A percentile compares a stretch with the other conserved stretches of the same genome.
These are phyloP conservation scores for Apamea crenata DNA, from an alignment of 2,888 invertebrate species.

Conservation along the genomic window DNA sequence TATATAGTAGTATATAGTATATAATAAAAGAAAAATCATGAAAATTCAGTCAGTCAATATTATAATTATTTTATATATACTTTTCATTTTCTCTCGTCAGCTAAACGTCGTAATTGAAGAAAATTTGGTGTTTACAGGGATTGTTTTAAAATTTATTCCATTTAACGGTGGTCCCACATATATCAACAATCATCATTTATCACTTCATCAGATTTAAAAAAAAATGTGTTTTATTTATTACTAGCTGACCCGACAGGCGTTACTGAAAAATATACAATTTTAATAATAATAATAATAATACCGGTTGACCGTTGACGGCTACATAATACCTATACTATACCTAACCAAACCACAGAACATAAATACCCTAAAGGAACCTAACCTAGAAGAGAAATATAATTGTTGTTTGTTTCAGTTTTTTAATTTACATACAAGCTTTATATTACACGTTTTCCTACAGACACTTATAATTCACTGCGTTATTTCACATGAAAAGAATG, in stretches of 20 bases:
- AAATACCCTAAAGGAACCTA: no score
- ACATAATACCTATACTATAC: no score
- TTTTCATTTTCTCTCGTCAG: no score
- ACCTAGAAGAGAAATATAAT: conserved; percentile 4
- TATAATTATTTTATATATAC: background rate
- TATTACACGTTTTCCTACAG: no score
- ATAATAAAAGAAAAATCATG: background rate
- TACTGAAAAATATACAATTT: background rate
- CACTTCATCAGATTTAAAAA: no score
- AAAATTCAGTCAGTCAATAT: background rate
- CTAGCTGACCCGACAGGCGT: no score
- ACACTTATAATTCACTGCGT: background rate
- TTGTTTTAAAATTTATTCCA: background rate
- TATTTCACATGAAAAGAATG: conserved; percentile 79
- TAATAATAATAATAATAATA: no score
- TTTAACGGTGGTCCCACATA: background rate
- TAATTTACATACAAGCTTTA: background rate
- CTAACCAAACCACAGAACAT: no score
- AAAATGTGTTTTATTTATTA: no score
- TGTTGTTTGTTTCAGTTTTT: background rate
- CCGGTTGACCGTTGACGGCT: no score
- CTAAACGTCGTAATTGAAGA: background rate
- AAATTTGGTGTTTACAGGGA: background rate
- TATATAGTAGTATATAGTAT: no score
- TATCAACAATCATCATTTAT: no score